Base-by-base conservation (phyloP, 2,888 invertebrate genomes). In the Hypolimnas misippus region DNA sequence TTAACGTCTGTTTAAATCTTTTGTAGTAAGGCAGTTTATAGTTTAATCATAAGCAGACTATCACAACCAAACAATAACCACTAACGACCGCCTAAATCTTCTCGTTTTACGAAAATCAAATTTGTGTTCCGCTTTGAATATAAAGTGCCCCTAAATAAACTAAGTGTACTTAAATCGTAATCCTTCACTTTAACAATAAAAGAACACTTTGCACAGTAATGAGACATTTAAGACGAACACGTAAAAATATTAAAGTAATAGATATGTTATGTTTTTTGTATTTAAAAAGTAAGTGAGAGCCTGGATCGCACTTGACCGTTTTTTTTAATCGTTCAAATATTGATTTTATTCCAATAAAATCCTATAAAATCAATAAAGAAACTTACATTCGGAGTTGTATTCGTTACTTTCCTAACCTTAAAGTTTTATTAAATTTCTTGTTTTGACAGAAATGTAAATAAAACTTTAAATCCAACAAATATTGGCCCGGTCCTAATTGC, bases 391-490 rank as follows among this genome's bases (percentile, higher is more conserved):
- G 35, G 57, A 64, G 49, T 64, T 44, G 53, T 17, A 57, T 49
- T 54, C 57, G 57, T 56, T 56, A 60, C 25, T 29, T 64, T 59
- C 55, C 55, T 60, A 64, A 57, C 53, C 46, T 60, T 64, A 60
- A 63, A 64, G 55, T 64, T 60, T 57, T 52, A 64, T 64, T 60
- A 49, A 60, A 64, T 63, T 59, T 53, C 54, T 56, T 64, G 53
- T 64, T 64, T 56, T 46, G 46, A 46, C 40, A 35, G 52, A 46
- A 57, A 50, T 17, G 46, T 51, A 51, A 57, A 51, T 21, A 54
- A 42, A 51, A 57, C 14, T 61, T 49, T 38, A 12, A 49, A 54
- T 60, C 17, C n/a, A 38, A 57, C 54, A 65, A 65, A 65, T 62
- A 65, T 65, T 62, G 42, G 29, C 40, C 35, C 53, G 29, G 19